Conservation (phyloP, 2,888 invertebrate species). For the Nesidiocoris tenuis region DNA sequence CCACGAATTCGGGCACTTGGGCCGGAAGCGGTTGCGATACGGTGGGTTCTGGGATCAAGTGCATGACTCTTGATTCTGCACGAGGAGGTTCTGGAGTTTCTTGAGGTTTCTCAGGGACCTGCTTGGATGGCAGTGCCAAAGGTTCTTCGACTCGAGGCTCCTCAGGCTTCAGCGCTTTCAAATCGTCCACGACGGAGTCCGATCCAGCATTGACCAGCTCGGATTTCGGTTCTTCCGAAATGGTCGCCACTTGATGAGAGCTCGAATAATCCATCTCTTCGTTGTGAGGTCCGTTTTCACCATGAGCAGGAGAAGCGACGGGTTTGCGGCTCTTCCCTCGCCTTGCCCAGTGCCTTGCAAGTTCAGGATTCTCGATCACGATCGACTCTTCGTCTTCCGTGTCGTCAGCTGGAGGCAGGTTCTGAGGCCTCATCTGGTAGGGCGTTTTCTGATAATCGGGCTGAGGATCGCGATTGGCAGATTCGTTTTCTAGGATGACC, state of each 20-base stretch:
- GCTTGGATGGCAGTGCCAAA: background rate
- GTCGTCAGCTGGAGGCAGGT: slow-evolving; percentile 4
- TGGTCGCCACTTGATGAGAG: background rate
- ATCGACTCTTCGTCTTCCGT: slow-evolving; percentile 48
- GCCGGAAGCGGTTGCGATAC: background rate
- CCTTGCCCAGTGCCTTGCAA: slow-evolving; percentile 34
- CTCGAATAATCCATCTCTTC: background rate
- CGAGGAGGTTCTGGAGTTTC: background rate
- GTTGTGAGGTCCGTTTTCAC: slow-evolving; percentile 2
- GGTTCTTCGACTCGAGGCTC: background rate
- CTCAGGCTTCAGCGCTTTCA: background rate
- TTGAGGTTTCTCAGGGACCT: background rate
- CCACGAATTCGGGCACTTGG: background rate
- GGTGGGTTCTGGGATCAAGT: background rate
- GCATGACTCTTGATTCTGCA: background rate
- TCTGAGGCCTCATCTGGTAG: slow-evolving; percentile 1
- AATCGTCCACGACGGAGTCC: background rate
- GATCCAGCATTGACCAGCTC: background rate
- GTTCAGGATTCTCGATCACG: slow-evolving; percentile 48
- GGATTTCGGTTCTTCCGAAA: slow-evolving; percentile 1
- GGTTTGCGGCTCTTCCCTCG: slow-evolving; percentile 32
- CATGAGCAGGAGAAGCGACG: slow-evolving; percentile 20
- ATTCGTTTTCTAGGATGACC: slow-evolving; percentile 36
- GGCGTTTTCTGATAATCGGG: slow-evolving; percentile 3
- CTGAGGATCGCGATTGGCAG: background rate